These are phyloP conservation scores for Lates calcarifer DNA, from an alignment of 2,113 vertebrate species.

Conservation along the genomic window DNA sequence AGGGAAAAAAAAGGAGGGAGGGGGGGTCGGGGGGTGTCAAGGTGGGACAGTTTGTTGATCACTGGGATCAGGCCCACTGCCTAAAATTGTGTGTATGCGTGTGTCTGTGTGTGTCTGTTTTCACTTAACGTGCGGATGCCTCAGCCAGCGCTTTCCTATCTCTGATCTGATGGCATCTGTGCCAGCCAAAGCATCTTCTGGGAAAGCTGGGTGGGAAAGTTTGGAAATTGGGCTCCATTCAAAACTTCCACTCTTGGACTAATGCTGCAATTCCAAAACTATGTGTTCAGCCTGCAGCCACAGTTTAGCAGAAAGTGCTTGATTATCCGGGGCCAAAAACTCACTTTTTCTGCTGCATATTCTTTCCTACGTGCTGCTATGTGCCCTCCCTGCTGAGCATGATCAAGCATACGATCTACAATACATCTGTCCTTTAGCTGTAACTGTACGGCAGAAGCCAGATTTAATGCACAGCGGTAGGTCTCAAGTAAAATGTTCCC, in stretches of 20 bases:
- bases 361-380: conserved; percentile 7
- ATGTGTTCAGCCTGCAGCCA: conserved; percentile 40
- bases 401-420: conserved; percentile 30
- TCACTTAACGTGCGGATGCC: conserved; percentile 53
- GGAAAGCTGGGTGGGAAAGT: conserved; percentile 74
- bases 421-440: conserved; percentile 39
- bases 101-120: conserved; percentile 53
- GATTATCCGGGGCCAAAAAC: conserved; percentile 3
- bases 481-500: conserved; percentile 63
- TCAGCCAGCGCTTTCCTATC: conserved; percentile 56
- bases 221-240: conserved; percentile 54
- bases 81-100: conserved; percentile 52
- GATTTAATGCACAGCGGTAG: conserved; percentile 68
- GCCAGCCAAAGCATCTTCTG: conserved; percentile 70
- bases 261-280: conserved; percentile 47
- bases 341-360: conserved; percentile 15
- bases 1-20: conserved; percentile 55
- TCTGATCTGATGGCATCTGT: conserved; percentile 58
- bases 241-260: conserved; percentile 50
- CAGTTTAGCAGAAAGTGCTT: conserved; percentile 9
- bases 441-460: conserved; percentile 45
- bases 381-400: conserved; percentile 19
- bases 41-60: conserved; percentile 79
- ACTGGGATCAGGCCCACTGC: conserved; percentile 66
- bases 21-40: conserved; percentile 78